Evolutionary conservation across 2,888 invertebrate species (phyloP).

Genomic region (Aromia moschata): DNA sequence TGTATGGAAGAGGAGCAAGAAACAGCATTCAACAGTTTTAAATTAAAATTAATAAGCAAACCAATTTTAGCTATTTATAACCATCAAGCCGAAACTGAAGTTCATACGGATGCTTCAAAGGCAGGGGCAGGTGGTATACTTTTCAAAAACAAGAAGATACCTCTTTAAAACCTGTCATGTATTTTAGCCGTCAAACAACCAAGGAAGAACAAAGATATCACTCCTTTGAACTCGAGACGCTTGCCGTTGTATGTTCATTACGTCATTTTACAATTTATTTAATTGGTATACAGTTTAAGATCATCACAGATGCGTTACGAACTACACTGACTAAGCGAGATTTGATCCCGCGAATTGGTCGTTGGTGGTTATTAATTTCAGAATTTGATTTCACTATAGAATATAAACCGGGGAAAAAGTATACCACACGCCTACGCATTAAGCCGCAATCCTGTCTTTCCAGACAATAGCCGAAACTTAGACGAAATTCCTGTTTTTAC

Average conservation of each 20-base stretch:
- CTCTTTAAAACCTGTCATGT: slow-evolving; percentile 46
- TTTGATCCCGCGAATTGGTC: slow-evolving; percentile 48
- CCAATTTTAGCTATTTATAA: slow-evolving; percentile 41
- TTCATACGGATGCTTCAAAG: slow-evolving; percentile 48
- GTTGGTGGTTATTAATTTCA: slow-evolving; percentile 35
- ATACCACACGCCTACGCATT: slow-evolving; percentile 38
- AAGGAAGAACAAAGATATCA: slow-evolving; percentile 51
- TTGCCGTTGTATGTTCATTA: slow-evolving; percentile 52
- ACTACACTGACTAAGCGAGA: slow-evolving; percentile 46
- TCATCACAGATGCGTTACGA: slow-evolving; percentile 51
- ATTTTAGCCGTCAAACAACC: slow-evolving; percentile 51
- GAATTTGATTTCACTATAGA: slow-evolving; percentile 35
- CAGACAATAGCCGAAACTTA: neutral
- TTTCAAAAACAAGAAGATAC: slow-evolving; percentile 38
- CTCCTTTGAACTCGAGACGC: slow-evolving; percentile 54
- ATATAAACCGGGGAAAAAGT: slow-evolving; percentile 27
- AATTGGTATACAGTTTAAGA: slow-evolving; percentile 45
- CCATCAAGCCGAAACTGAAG: slow-evolving; percentile 39
- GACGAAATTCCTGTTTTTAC: neutral
- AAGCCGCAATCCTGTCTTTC: slow-evolving; percentile 38
- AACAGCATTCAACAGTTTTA: slow-evolving; percentile 1
- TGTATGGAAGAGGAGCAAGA: neutral
- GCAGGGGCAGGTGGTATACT: slow-evolving; percentile 45
- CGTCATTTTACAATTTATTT: slow-evolving; percentile 53
- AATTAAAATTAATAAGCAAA: slow-evolving; percentile 8